Evolutionary conservation across 2,113 vertebrate species (phyloP).

Genomic region (Gambusia affinis): DNA sequence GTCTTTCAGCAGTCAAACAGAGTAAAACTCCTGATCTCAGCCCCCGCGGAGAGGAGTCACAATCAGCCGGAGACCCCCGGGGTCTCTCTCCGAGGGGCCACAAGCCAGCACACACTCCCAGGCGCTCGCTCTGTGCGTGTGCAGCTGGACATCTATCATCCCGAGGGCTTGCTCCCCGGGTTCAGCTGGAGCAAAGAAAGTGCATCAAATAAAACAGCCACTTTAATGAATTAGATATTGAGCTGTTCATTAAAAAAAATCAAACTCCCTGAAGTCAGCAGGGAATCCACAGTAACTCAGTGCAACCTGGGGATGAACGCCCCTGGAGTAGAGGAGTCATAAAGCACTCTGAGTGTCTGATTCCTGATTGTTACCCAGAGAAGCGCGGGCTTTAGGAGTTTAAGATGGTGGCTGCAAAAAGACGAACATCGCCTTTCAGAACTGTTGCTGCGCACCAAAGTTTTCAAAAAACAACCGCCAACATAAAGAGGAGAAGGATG

Average conservation of each 20-base stretch:
- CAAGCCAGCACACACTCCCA: constrained; percentile 25
- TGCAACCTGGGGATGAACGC: constrained; percentile 65
- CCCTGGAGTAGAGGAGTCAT: constrained; percentile 66
- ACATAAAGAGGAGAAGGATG: background rate
- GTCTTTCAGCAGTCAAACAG: constrained; percentile 65
- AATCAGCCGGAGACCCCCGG: constrained; percentile 53
- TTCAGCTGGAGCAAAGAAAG: constrained; percentile 73
- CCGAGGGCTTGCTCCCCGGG: constrained; percentile 43
- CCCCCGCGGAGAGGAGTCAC: constrained; percentile 57
- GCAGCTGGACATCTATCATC: constrained; percentile 56
- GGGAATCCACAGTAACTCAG: constrained; percentile 59
- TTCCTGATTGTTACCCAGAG: constrained; percentile 63
- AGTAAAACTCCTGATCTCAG: constrained; percentile 64
- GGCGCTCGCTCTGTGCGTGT: constrained; percentile 30
- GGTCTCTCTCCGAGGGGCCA: constrained; percentile 43
- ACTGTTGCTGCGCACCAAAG: background rate
- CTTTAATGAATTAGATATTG: constrained; percentile 86
- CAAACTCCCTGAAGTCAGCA: constrained; percentile 79
- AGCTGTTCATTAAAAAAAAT: constrained; percentile 79
- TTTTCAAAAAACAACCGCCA: background rate
- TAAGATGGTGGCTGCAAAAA: constrained; percentile 12
- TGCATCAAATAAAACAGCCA: constrained; percentile 80
- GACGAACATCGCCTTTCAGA: background rate
- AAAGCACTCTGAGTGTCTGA: constrained; percentile 63
- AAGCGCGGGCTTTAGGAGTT: constrained; percentile 35